A percentile compares a stretch with the other conserved stretches of the same genome.
Conservation (phyloP, 2,888 invertebrate species). For the Andrena flavipes region DNA sequence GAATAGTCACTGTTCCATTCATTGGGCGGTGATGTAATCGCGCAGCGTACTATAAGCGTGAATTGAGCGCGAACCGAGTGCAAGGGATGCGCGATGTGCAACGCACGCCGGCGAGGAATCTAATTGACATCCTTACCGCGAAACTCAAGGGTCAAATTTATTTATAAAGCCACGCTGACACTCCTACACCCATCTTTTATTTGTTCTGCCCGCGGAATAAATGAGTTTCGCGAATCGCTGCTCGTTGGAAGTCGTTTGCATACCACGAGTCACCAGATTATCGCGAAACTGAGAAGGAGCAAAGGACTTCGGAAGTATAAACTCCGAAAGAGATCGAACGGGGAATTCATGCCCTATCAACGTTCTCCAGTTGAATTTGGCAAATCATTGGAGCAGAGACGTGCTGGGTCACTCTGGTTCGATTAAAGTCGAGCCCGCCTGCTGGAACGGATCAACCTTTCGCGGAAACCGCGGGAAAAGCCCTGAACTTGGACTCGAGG, state of each 20-base stretch:
- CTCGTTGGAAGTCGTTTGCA: neutral
- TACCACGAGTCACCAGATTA: neutral
- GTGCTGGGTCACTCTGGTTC: neutral
- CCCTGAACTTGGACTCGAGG: constrained; percentile 68
- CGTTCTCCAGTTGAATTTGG: too few relatives aligned
- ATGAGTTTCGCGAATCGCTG: constrained; percentile 20
- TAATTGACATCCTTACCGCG: constrained; percentile 55
- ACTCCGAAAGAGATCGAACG: too few relatives aligned
- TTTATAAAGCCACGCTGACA: constrained; percentile 16
- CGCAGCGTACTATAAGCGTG: constrained; percentile 58
- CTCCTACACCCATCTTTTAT: neutral
- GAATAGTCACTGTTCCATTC: constrained; percentile 64
- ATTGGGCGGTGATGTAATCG: constrained; percentile 66
- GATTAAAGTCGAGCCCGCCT: neutral
- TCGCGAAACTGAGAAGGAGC: too few relatives aligned
- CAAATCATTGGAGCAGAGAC: neutral
- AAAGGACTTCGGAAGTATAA: too few relatives aligned
- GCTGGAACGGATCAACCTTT: constrained; percentile 4
- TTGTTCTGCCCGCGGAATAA: neutral
- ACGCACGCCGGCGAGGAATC: constrained; percentile 45
- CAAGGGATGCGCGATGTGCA: constrained; percentile 38
- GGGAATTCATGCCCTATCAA: too few relatives aligned
- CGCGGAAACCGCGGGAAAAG: constrained; percentile 27
- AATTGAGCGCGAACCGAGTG: constrained; percentile 51
- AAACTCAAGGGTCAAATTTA: constrained; percentile 51